Evolutionary conservation across 2,113 vertebrate species (phyloP).

Genomic region (Cyphomyrus discorhynchus): DNA sequence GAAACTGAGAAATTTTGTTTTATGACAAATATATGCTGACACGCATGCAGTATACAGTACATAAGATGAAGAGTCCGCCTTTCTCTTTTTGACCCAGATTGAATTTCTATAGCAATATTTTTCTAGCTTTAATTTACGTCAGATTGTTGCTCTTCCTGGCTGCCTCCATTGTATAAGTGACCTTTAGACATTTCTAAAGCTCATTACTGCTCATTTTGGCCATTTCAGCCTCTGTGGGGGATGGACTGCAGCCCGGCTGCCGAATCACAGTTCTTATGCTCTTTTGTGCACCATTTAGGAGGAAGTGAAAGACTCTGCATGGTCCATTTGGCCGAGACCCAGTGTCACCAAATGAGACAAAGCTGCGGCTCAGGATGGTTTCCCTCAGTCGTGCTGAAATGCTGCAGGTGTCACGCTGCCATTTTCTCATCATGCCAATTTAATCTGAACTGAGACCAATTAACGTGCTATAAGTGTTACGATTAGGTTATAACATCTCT

Average conservation of each 20-base stretch:
- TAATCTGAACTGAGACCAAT: neutral
- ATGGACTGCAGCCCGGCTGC: conserved; percentile 35
- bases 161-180: conserved; percentile 46
- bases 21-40: neutral
- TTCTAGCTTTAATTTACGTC: conserved; percentile 4
- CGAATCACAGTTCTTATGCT: conserved; percentile 24
- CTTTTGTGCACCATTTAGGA: conserved; percentile 5
- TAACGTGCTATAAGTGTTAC: neutral
- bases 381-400: neutral
- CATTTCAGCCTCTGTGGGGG: conserved; percentile 36
- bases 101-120: neutral
- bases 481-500: neutral
- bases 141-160: conserved; percentile 36
- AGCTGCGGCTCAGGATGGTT: neutral
- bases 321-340: neutral
- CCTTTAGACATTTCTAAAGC: conserved; percentile 59
- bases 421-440: neutral
- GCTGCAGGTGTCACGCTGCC: neutral
- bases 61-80: neutral
- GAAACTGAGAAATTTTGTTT: neutral
- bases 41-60: neutral
- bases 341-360: neutral
- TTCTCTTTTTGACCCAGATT: neutral
- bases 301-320: conserved; percentile 17
- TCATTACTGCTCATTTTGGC: conserved; percentile 55